Conservation (phyloP, 2,113 vertebrate genomes). For the Lipotes vexillifer region DNA sequence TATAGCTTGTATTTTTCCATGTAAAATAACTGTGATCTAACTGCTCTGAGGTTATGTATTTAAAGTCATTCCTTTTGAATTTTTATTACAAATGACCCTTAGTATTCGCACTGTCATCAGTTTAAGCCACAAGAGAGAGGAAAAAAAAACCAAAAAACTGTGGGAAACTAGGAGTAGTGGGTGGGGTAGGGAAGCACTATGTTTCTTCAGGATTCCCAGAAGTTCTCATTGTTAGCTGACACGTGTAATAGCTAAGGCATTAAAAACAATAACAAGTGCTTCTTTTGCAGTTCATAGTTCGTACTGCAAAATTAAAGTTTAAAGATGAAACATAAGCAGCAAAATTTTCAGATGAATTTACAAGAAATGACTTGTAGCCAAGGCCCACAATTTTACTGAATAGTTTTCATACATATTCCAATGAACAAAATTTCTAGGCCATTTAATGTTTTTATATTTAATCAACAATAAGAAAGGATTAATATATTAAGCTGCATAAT, state of each 20-base stretch:
- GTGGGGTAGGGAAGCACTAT: slow-evolving; percentile 23
- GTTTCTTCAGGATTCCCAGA: slow-evolving; percentile 74
- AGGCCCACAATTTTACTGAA: background rate
- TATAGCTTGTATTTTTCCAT: background rate
- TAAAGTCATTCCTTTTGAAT: slow-evolving; percentile 29
- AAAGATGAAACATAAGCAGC: background rate
- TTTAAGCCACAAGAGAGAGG: background rate
- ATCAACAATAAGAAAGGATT: background rate
- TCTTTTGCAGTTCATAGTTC: background rate
- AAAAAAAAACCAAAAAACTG: slow-evolving; percentile 17
- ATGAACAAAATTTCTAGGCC: background rate
- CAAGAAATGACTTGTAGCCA: background rate
- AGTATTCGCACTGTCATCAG: slow-evolving; percentile 31
- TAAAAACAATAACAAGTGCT: slow-evolving; percentile 44
- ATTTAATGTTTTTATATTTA: background rate
- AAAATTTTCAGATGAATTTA: slow-evolving; percentile 5
- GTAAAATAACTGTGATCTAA: slow-evolving; percentile 15
- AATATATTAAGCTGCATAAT: background rate
- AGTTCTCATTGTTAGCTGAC: slow-evolving; percentile 36
- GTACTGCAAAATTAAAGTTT: background rate
- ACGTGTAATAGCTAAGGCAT: slow-evolving; percentile 37
- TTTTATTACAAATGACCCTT: slow-evolving; percentile 31
- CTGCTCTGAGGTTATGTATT: background rate
- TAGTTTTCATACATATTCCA: background rate
- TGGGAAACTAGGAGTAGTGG: slow-evolving; percentile 73